Evolutionary conservation across 2,797 vertebrate genomes (phyloP).

Genomic region (Tinamus major): DNA sequence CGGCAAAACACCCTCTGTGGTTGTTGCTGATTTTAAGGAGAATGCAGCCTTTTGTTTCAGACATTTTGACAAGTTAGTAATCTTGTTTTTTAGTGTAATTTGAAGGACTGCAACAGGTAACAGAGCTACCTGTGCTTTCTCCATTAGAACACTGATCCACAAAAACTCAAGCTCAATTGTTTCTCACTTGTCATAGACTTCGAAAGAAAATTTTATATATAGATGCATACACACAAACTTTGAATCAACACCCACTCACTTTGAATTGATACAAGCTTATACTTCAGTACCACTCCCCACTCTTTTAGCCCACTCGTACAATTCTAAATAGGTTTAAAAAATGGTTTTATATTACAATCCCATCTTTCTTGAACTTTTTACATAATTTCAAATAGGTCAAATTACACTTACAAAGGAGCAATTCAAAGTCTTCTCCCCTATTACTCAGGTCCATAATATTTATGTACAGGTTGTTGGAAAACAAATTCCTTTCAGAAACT

Average conservation of each 20-base stretch:
- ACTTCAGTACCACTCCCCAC: background rate
- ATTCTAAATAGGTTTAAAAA: background rate
- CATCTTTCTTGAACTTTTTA: background rate
- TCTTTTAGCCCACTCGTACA: background rate
- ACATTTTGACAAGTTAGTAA: background rate
- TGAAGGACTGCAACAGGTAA: background rate
- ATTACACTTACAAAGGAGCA: background rate
- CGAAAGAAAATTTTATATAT: background rate
- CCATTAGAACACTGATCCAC: background rate
- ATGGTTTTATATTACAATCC: background rate
- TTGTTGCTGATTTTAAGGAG: background rate
- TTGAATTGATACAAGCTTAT: background rate
- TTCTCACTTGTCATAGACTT: background rate
- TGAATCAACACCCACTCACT: background rate
- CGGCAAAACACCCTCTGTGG: background rate
- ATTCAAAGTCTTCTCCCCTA: background rate
- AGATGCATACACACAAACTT: rapidly evolving
- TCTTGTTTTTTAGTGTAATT: background rate
- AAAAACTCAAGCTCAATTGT: background rate
- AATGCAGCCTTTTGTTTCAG: background rate
- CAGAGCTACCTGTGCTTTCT: background rate
- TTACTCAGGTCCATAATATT: background rate
- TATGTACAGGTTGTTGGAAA: background rate
- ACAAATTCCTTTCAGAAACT: background rate
- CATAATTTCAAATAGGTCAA: background rate